Evolutionary conservation across 2,888 invertebrate species (phyloP).

Genomic region (Lottia gigantea): DNA sequence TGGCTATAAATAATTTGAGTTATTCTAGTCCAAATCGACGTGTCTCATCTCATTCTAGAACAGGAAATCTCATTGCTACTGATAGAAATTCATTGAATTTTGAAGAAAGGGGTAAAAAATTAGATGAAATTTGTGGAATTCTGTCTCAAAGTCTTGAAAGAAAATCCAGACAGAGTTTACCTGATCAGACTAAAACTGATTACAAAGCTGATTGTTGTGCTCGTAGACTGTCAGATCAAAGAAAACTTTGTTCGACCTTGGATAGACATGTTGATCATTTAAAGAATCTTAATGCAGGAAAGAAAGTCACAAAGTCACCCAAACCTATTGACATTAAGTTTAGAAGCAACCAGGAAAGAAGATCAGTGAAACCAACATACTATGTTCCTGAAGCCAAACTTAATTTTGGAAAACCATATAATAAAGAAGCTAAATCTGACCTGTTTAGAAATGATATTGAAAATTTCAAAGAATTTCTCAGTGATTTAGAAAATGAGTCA

Average conservation of each 20-base stretch:
- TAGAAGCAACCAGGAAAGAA: neutral
- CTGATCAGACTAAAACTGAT: too few species aligned
- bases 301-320: too few species aligned
- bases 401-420: neutral
- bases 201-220: too few species aligned
- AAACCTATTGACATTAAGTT: neutral
- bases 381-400: neutral
- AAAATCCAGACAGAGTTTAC: neutral
- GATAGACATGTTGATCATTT: too few species aligned
- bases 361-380: neutral
- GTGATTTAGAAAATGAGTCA: neutral
- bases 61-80: neutral
- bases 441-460: neutral
- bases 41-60: neutral
- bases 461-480: neutral
- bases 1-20: neutral
- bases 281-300: too few species aligned
- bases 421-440: neutral
- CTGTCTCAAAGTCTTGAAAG: constrained; percentile 1
- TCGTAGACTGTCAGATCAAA: too few species aligned
- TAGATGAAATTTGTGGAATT: constrained; percentile 7
- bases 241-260: too few species aligned
- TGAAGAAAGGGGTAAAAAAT: neutral
- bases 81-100: neutral
- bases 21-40: neutral